phyloP scores from a whole-genome alignment of 2,113 vertebrate genomes.

The Barbus barbus region DNA sequence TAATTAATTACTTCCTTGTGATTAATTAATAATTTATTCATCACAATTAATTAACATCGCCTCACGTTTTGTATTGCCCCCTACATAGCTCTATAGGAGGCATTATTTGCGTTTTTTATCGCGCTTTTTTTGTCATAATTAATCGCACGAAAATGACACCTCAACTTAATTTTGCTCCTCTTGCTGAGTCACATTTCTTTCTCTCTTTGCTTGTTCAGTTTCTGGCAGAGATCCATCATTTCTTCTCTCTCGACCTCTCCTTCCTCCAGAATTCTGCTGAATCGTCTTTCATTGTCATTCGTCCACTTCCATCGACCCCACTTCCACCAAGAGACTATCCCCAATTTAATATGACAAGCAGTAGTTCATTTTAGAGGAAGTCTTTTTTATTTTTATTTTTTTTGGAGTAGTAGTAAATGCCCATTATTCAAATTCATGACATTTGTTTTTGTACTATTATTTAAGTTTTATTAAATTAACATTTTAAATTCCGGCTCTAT shows the following conservation, averaged over 20 bases:
- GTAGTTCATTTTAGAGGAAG: not conserved
- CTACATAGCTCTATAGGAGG: too few relatives aligned
- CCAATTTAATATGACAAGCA: not conserved
- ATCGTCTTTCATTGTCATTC: constrained; percentile 22
- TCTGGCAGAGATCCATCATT: constrained; percentile 14
- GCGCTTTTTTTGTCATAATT: not conserved
- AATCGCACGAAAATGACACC: not conserved
- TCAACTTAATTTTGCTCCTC: not conserved
- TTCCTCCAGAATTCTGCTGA: constrained; percentile 40
- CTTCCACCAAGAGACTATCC: not conserved
- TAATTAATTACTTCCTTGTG: too few relatives aligned
- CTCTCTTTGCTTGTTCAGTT: constrained; percentile 7
- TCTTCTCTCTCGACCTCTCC: constrained; percentile 15
- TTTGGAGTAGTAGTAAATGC: too few relatives aligned
- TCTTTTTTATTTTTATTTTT: too few relatives aligned
- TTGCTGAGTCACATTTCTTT: not conserved
- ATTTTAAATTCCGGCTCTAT: not conserved
- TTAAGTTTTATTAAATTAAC: not conserved
- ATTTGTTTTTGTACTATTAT: not conserved
- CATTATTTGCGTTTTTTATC: too few relatives aligned
- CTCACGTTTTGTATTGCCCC: too few relatives aligned
- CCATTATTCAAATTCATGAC: too few relatives aligned
- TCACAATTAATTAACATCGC: too few relatives aligned
- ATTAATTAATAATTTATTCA: too few relatives aligned
- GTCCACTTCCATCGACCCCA: not conserved